Percentiles rank a stretch among this genome's conserved stretches.
These are phyloP conservation scores for Macrophya annulata DNA, from an alignment of 2,888 invertebrate genomes.

Conservation along the genomic window DNA sequence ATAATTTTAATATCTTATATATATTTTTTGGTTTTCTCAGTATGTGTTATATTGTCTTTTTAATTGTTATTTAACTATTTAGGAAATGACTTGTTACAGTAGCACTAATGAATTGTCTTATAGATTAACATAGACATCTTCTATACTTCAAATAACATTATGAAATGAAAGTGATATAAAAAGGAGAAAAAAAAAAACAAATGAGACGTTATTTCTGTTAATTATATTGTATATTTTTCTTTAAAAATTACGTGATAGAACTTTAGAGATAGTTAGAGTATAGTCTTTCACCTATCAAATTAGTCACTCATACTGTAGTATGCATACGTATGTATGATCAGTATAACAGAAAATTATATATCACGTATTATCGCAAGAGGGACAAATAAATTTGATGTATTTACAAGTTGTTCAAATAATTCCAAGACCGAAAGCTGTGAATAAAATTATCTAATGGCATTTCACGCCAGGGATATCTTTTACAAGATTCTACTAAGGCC, in stretches of 20 bases:
- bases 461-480: not conserved
- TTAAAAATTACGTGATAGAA: conserved; percentile 12
- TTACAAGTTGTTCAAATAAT: conserved; percentile 14
- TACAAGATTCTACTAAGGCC: conserved; percentile 14
- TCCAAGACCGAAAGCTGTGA: not conserved
- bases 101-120: not conserved
- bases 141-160: not conserved
- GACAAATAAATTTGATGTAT: not conserved
- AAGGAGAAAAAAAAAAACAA: not conserved
- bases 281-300: not conserved
- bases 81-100: not conserved
- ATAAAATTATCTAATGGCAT: not conserved
- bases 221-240: conserved; percentile 32
- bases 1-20: not conserved
- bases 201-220: not conserved
- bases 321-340: not conserved
- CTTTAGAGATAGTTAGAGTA: not conserved
- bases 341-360: not conserved
- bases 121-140: not conserved
- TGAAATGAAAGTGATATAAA: not conserved
- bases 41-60: not conserved
- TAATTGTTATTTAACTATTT: not conserved
- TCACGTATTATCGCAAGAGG: not conserved
- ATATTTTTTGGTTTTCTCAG: not conserved
- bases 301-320: not conserved